These are phyloP conservation scores for Epirrhoe alternata DNA, from an alignment of 2,888 invertebrate species.

Conservation along the genomic window DNA sequence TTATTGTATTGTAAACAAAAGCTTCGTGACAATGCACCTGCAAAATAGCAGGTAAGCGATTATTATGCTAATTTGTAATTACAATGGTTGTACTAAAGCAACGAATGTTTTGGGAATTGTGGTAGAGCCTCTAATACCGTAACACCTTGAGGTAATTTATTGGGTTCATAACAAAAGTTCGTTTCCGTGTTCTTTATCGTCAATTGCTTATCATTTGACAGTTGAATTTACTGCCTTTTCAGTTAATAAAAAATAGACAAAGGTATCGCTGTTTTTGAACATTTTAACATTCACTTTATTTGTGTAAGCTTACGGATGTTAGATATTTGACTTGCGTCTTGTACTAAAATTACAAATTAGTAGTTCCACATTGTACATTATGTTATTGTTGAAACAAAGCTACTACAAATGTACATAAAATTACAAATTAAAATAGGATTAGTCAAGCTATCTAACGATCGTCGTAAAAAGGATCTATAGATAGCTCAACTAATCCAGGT, in stretches of 20 bases:
- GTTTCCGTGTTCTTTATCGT: slow-evolving; percentile 82
- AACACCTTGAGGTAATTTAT: slow-evolving; percentile 83
- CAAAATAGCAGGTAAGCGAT: slow-evolving; percentile 77
- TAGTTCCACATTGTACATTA: no score
- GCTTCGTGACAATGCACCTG: slow-evolving; percentile 74
- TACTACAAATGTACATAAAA: no score
- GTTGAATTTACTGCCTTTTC: slow-evolving; percentile 66
- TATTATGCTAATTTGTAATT: slow-evolving; percentile 73
- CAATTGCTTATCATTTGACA: slow-evolving; percentile 74
- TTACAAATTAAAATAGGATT: no score
- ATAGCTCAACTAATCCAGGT: no score
- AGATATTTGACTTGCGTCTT: no score
- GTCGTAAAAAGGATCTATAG: no score
- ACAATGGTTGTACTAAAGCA: slow-evolving; percentile 69
- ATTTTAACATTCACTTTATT: slow-evolving; percentile 22
- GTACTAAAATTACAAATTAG: no score
- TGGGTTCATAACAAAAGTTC: slow-evolving; percentile 77
- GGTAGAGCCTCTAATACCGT: slow-evolving; percentile 68
- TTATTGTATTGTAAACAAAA: slow-evolving; percentile 56
- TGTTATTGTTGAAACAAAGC: no score
- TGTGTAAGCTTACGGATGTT: neutral
- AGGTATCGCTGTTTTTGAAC: slow-evolving; percentile 31
- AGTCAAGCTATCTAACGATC: no score
- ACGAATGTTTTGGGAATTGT: slow-evolving; percentile 79
- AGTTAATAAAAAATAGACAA: slow-evolving; percentile 42